A percentile compares a stretch with the other conserved stretches of the same genome.
These are phyloP conservation scores for Heliothis subflexa DNA, from an alignment of 1,140 invertebrate species.

Conservation along the genomic window DNA sequence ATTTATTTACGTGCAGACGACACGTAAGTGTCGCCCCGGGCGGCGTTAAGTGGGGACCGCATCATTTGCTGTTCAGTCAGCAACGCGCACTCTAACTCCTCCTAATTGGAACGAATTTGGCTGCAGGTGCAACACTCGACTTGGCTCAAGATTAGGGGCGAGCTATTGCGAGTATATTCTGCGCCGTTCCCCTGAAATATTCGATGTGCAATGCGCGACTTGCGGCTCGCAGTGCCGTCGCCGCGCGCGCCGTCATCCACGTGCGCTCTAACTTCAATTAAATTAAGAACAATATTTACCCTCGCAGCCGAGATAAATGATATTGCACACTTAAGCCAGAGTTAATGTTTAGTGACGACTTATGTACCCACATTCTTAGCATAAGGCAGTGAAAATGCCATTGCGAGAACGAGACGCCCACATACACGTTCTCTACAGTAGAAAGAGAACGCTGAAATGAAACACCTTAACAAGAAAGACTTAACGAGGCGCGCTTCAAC, in stretches of 20 bases:
- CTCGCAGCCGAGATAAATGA: constrained; percentile 78
- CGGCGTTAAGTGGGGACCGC: constrained; percentile 79
- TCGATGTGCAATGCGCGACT: constrained; percentile 79
- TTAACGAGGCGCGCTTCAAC: constrained; percentile 56
- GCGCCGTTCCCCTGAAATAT: constrained; percentile 78
- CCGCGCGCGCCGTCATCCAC: constrained; percentile 62
- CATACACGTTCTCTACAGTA: constrained; percentile 47
- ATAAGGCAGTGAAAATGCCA: constrained; percentile 57
- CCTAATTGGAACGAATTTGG: constrained; percentile 86
- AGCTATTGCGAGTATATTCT: constrained; percentile 81
- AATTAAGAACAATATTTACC: constrained; percentile 86
- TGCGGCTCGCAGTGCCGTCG: constrained; percentile 64
- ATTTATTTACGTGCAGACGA: constrained; percentile 81
- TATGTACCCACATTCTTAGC: constrained; percentile 75
- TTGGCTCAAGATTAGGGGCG: constrained; percentile 83
- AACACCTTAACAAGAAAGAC: constrained; percentile 50
- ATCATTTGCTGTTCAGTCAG: constrained; percentile 84
- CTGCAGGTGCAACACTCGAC: constrained; percentile 84
- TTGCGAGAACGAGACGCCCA: constrained; percentile 50
- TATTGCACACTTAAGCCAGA: constrained; percentile 78
- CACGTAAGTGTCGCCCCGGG: constrained; percentile 73
- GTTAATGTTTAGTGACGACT: constrained; percentile 78
- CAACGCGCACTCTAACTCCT: constrained; percentile 82
- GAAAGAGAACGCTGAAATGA: constrained; percentile 52
- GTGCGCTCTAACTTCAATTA: constrained; percentile 83